phyloP scores from a whole-genome alignment of 2,113 vertebrate genomes.

The Hucho hucho region DNA sequence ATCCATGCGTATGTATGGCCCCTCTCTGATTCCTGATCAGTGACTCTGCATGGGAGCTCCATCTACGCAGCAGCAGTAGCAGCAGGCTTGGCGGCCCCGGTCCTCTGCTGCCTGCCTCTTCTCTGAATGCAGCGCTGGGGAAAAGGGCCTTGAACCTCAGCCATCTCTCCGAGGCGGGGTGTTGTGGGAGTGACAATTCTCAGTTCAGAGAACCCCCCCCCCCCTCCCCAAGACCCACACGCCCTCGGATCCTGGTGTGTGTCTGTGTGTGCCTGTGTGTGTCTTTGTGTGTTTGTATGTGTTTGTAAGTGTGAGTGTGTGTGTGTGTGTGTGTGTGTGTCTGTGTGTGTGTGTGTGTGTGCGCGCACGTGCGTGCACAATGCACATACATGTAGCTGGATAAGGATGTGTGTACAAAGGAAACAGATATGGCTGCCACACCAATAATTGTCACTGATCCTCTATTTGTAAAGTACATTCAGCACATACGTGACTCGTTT shows the following conservation, averaged over 20 bases:
- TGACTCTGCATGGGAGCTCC: background rate
- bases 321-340: slow-evolving; percentile 37
- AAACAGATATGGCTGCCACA: slow-evolving; percentile 25
- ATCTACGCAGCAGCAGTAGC: too few species aligned
- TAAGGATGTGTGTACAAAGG: slow-evolving; percentile 57
- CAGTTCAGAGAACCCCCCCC: slow-evolving; percentile 48
- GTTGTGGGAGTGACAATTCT: slow-evolving; percentile 46
- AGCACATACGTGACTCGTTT: too few species aligned
- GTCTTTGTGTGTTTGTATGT: slow-evolving; percentile 65
- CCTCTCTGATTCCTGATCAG: background rate
- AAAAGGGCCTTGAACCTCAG: slow-evolving; percentile 51
- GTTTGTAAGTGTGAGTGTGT: slow-evolving; percentile 10
- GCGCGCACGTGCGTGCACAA: slow-evolving; percentile 30
- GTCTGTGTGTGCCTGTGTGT: slow-evolving; percentile 56
- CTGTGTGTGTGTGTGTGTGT: slow-evolving; percentile 35
- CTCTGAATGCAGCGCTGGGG: slow-evolving; percentile 29
- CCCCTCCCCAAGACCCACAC: slow-evolving; percentile 51
- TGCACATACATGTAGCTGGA: too few species aligned
- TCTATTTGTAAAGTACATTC: too few species aligned
- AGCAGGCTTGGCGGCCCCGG: background rate
- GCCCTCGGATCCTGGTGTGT: slow-evolving; percentile 55
- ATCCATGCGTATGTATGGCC: slow-evolving; percentile 60
- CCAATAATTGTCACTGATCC: too few species aligned
- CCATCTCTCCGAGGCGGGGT: slow-evolving; percentile 26
- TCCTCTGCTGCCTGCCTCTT: slow-evolving; percentile 13